These are phyloP conservation scores for Neria commutata DNA, from an alignment of 2,888 invertebrate genomes.

Conservation along the genomic window DNA sequence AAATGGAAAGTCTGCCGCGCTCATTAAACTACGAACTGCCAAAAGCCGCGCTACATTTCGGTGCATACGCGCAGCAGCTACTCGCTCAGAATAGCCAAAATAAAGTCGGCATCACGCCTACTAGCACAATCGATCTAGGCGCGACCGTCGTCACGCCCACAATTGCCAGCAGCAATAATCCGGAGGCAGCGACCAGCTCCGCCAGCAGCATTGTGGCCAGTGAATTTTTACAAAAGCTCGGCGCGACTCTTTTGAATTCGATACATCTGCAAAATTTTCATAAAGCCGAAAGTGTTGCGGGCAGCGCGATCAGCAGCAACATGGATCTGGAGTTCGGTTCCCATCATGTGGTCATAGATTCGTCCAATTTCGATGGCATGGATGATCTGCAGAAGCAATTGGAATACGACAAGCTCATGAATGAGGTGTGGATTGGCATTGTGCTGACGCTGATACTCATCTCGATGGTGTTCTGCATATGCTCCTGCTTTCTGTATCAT, in stretches of 20 bases:
- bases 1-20: slow-evolving; percentile 54
- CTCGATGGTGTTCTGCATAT: slow-evolving; percentile 69
- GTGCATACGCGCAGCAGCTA: slow-evolving; percentile 54
- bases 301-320: neutral
- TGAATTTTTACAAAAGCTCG: slow-evolving; percentile 56
- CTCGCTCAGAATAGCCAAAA: slow-evolving; percentile 44
- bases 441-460: slow-evolving; percentile 68
- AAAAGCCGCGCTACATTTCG: slow-evolving; percentile 50
- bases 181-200: slow-evolving; percentile 36
- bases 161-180: too few species aligned
- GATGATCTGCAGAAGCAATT: slow-evolving; percentile 56
- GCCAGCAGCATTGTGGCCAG: too few species aligned
- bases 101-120: slow-evolving; percentile 43
- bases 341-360: slow-evolving; percentile 53
- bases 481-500: slow-evolving; percentile 69
- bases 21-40: slow-evolving; percentile 57
- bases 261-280: slow-evolving; percentile 41
- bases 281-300: neutral
- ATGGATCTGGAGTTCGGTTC: slow-evolving; percentile 47
- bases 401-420: slow-evolving; percentile 68
- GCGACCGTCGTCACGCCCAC: too few species aligned
- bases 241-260: slow-evolving; percentile 53
- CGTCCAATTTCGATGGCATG: slow-evolving; percentile 43
- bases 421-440: slow-evolving; percentile 71
- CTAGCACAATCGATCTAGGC: too few species aligned